Evolutionary conservation across 2,113 vertebrate species (phyloP), one percentile per base, ranked within the genome.

Genomic region (Cephalopholis sonnerati): DNA sequence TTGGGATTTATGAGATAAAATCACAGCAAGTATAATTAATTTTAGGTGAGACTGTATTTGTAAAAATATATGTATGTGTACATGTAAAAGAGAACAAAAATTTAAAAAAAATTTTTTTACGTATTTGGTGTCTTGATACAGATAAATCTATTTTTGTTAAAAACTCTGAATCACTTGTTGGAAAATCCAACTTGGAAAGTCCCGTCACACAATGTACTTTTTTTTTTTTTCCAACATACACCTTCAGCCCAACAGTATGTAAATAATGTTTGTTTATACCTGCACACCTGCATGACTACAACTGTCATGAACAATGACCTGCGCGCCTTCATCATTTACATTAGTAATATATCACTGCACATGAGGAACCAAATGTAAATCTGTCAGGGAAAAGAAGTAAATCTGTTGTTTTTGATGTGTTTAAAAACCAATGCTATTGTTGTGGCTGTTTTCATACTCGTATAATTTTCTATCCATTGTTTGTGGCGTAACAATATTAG

Each of bases 251-350:
- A 25, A 13, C 9, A 39, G 8, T 44, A 83, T 86, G 80, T 62
- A 85, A 90, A 87, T 39, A 0, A 36, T 64, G 39, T 79, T 75
- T 73, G 39, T 55, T 25, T 70, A 48, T 44, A 20, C 39, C 17
- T 44, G 61, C 32, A 57, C 84, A 50, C 68, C 75, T 82, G 67
- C 12, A 62, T 55, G 48, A 62, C 32, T 0, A 55, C 39, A 55
- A 15, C 72, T 46, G 59, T 44, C 57, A 39, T 71, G 79, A 81
- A 16, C 79, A 18, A 74, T 81, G 77, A 85, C 25, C 62, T 50
- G 20, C 27, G 17, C 7, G 25, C 54, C 53, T 55, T 64, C 61
- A 65, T 36, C 6, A 83, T 88, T 92, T 91, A 79, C 84, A 90
- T 89, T 36, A 70, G 77, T 66, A 77, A 83, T 0, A 4, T 55